These are phyloP conservation scores for Phalloptychus januarius DNA, from an alignment of 2,797 vertebrate species.

Conservation along the genomic window DNA sequence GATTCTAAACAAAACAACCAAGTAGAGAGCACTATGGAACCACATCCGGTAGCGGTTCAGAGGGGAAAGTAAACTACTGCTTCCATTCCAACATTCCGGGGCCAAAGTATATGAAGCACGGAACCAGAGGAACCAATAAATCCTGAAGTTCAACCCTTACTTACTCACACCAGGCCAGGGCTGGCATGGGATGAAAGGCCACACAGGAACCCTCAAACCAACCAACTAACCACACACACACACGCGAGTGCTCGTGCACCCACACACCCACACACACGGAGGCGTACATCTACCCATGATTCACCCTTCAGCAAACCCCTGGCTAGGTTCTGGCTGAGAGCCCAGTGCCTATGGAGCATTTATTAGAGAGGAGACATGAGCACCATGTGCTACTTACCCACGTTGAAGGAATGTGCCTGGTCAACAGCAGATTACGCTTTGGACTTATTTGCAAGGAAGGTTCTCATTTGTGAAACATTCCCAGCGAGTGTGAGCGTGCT, in stretches of 20 bases:
- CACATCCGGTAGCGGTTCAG: slow-evolving; percentile 78
- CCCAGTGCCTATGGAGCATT: slow-evolving; percentile 67
- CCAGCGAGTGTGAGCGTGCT: slow-evolving; percentile 11
- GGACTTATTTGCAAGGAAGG: slow-evolving; percentile 32
- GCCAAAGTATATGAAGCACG: slow-evolving; percentile 73
- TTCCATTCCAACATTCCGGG: slow-evolving; percentile 79
- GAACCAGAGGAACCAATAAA: slow-evolving; percentile 82
- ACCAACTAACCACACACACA: slow-evolving; percentile 69
- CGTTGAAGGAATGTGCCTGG: slow-evolving; percentile 60
- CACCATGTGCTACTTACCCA: slow-evolving; percentile 46
- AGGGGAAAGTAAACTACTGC: slow-evolving; percentile 79
- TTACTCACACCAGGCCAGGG: slow-evolving; percentile 61
- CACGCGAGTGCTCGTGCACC: not conserved
- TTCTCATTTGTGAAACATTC: slow-evolving; percentile 29
- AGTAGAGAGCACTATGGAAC: slow-evolving; percentile 60
- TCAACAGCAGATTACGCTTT: slow-evolving; percentile 67
- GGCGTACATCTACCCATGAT: slow-evolving; percentile 65
- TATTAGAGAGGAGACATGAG: slow-evolving; percentile 81
- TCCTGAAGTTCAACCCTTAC: slow-evolving; percentile 48
- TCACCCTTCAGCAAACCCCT: slow-evolving; percentile 68
- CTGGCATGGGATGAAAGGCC: slow-evolving; percentile 73
- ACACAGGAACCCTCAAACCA: slow-evolving; percentile 76
- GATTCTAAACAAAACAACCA: slow-evolving; percentile 26
- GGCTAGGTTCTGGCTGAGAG: slow-evolving; percentile 74
- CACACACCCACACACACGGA: slow-evolving; percentile 37